Base-by-base conservation (phyloP, 2,113 vertebrate species). In the Lamprotornis superbus region DNA sequence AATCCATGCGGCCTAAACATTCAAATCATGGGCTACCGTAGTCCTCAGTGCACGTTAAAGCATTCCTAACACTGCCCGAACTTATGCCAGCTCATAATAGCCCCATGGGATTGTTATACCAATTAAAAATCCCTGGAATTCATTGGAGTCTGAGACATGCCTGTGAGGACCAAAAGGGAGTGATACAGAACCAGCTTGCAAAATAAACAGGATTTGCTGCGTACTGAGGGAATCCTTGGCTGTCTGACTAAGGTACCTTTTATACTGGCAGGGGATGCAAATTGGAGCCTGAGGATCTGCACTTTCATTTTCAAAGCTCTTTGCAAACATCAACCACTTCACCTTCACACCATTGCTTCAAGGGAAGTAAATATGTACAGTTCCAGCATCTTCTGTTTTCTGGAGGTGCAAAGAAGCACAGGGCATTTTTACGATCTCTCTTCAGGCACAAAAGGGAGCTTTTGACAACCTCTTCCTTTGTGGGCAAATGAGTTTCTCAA, bases 231-330 rank as follows among this genome's bases (percentile, higher is more conserved):
- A 94, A 95, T 96, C 95, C 73, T 96, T 86, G 76, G 88, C 76
- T 96, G 93, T 69, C 88, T 97, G 90, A 90, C 85, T 94, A 61
- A 95, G 93, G 95, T 77, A 93, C 88, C 82, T 94, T 94, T 96
- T 68, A 79, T 96, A 93, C 83, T 94, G 90, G 95, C 95, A 81
- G 86, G 94, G 80, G 92, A 95, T 96, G 95, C 95, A 96, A 96
- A 96, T 93, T 93, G 95, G 92, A 93, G 96, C 95, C 93, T 10
- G 83, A 96, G 95, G 95, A 97, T 89, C 90, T 56, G 64, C 90
- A 83, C 95, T 96, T 96, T 95, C 69, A 96, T 96, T 96, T 96
- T 96, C 95, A 96, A 97, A 97, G 92, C 88, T 87, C 90, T 94
- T 94, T 93, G 90, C 92, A 96, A 95, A 96, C 94, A 96, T 87